Evolutionary conservation across 1,140 invertebrate genomes (phyloP).

Genomic region (Hestina assimilis): DNA sequence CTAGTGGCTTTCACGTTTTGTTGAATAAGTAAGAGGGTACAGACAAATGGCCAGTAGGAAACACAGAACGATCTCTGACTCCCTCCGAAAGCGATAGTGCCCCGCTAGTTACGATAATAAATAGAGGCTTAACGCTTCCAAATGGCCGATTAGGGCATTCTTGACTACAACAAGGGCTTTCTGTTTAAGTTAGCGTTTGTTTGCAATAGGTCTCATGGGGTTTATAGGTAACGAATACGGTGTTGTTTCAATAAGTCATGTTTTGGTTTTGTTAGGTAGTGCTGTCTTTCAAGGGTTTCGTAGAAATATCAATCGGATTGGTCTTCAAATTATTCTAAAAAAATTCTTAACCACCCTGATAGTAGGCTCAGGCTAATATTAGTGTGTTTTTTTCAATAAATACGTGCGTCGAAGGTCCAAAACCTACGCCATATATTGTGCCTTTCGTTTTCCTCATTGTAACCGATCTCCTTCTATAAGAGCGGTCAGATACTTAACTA

Average conservation of each 20-base stretch:
- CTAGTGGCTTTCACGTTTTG: constrained; percentile 9
- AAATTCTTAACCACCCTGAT: no score
- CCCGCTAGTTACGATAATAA: constrained; percentile 70
- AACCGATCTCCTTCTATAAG: no score
- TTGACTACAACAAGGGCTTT: constrained; percentile 68
- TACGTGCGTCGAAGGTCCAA: no score
- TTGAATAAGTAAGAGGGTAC: constrained; percentile 24
- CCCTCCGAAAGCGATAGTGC: constrained; percentile 60
- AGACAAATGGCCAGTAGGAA: constrained; percentile 8
- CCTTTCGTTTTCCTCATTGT: no score
- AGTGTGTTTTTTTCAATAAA: no score
- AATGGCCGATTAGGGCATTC: constrained; percentile 73
- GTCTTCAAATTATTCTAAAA: no score
- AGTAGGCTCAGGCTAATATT: no score
- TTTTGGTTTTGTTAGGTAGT: no score
- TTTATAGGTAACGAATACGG: constrained; percentile 50
- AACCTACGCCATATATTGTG: no score
- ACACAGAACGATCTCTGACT: constrained; percentile 42
- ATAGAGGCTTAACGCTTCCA: constrained; percentile 68
- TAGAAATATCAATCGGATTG: no score
- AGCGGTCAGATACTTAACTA: no score
- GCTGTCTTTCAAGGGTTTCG: no score
- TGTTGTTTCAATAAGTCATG: constrained; percentile 25
- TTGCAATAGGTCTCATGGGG: constrained; percentile 57
- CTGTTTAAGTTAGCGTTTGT: constrained; percentile 69